A percentile compares a stretch with the other conserved stretches of the same genome.
These are phyloP conservation scores for Pseudolycoriella hygida DNA, from an alignment of 2,888 invertebrate species.

Conservation along the genomic window DNA sequence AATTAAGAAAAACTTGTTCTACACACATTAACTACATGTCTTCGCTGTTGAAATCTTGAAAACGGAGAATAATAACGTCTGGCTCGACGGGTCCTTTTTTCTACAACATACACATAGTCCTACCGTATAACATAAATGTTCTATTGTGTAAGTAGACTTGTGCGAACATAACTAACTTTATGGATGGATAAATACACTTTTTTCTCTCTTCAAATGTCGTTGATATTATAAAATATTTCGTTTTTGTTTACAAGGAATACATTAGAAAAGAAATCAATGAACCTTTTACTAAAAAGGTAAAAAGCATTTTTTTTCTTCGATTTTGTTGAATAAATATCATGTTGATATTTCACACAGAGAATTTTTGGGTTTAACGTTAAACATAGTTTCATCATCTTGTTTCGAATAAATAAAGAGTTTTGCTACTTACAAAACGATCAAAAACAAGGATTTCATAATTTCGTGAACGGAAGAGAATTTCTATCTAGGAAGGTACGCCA, in stretches of 20 bases:
- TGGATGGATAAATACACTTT: background rate
- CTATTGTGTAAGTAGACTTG: constrained; percentile 5
- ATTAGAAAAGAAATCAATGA: background rate
- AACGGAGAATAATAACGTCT: constrained; percentile 12
- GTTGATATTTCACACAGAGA: background rate
- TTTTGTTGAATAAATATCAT: background rate
- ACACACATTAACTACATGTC: background rate
- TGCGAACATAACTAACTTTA: background rate
- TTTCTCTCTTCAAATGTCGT: background rate
- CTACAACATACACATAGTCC: background rate
- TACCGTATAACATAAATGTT: constrained; percentile 2
- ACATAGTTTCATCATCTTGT: too few species aligned
- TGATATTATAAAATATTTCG: background rate
- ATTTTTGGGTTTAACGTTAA: background rate
- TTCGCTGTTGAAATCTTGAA: background rate
- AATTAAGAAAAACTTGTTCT: constrained; percentile 1
- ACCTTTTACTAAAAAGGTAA: constrained; percentile 1
- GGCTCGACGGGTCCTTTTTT: constrained; percentile 13
- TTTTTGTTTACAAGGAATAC: background rate
- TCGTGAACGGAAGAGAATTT: too few species aligned
- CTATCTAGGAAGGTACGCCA: too few species aligned
- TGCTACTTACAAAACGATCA: too few species aligned
- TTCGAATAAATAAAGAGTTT: too few species aligned
- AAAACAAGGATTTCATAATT: too few species aligned
- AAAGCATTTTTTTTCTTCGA: background rate